phyloP scores from a whole-genome alignment of 2,888 invertebrate species.

The Conops quadrifasciatus region DNA sequence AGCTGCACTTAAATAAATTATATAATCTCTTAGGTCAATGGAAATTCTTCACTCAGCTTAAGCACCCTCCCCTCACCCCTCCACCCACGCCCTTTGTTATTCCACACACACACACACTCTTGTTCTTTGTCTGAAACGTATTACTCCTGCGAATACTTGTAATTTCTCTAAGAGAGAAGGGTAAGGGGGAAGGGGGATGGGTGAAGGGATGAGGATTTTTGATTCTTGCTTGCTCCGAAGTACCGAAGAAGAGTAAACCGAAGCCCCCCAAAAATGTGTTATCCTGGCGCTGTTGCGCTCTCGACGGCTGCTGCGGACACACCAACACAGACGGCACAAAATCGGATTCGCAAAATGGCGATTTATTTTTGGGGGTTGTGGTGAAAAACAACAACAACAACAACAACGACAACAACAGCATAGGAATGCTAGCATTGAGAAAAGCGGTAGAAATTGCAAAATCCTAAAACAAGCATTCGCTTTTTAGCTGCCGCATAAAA shows the following conservation, averaged over 20 bases:
- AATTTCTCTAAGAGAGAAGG: too few species aligned
- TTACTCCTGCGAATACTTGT: too few species aligned
- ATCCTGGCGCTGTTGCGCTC: too few species aligned
- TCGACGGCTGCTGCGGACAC: too few species aligned
- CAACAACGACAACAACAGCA: not conserved
- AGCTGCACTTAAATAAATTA: conserved; percentile 28
- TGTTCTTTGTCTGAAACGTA: too few species aligned
- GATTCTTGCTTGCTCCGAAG: too few species aligned
- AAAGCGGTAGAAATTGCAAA: not conserved
- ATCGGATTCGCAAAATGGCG: conserved; percentile 2
- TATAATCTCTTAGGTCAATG: conserved; percentile 34
- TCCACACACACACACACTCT: not conserved
- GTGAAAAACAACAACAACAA: not conserved
- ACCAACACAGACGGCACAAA: not conserved
- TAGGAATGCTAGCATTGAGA: not conserved
- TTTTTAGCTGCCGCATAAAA: not conserved
- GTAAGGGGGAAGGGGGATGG: too few species aligned
- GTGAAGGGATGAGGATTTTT: too few species aligned
- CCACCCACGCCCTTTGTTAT: not conserved
- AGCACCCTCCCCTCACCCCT: not conserved
- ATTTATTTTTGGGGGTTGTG: not conserved
- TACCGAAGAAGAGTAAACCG: too few species aligned
- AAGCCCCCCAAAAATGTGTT: too few species aligned
- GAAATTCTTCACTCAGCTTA: conserved; percentile 4
- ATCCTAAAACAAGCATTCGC: too few species aligned